Conservation (phyloP, 2,888 invertebrate genomes). For the Hylaea fasciaria region DNA sequence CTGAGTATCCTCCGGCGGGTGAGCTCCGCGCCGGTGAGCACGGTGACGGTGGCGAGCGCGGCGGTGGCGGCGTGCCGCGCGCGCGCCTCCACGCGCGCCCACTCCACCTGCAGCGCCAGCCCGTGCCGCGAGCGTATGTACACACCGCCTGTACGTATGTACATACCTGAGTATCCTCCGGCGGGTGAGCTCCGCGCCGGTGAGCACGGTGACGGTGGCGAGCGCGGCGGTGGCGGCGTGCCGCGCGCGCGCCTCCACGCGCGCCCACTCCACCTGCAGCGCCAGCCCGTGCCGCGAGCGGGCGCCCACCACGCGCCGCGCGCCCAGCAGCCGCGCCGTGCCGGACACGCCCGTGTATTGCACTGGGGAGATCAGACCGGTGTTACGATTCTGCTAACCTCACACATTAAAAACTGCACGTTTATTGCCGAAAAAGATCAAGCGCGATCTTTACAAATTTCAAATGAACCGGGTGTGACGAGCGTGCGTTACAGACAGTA, state of each 20-base stretch:
- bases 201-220: conserved; percentile 68
- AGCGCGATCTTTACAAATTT: too few species aligned
- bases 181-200: conserved; percentile 67
- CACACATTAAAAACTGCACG: too few species aligned
- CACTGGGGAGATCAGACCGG: conserved; percentile 50
- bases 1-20: conserved; percentile 70
- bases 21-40: conserved; percentile 68
- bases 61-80: conserved; percentile 48
- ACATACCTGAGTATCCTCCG: conserved; percentile 69
- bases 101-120: conserved; percentile 59
- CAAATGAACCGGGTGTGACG: too few species aligned
- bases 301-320: conserved; percentile 51
- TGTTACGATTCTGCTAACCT: too few species aligned
- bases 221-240: conserved; percentile 55
- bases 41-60: conserved; percentile 67
- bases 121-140: conserved; percentile 55
- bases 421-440: too few species aligned
- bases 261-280: conserved; percentile 64
- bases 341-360: conserved; percentile 62
- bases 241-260: conserved; percentile 63
- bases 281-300: conserved; percentile 57
- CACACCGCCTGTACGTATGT: conserved; percentile 47
- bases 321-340: conserved; percentile 53
- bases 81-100: conserved; percentile 69
- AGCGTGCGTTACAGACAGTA: too few species aligned